A percentile compares a stretch with the other conserved stretches of the same genome.
Evolutionary conservation across 2,797 vertebrate genomes (phyloP).

Genomic region (Manis crassicaudata): DNA sequence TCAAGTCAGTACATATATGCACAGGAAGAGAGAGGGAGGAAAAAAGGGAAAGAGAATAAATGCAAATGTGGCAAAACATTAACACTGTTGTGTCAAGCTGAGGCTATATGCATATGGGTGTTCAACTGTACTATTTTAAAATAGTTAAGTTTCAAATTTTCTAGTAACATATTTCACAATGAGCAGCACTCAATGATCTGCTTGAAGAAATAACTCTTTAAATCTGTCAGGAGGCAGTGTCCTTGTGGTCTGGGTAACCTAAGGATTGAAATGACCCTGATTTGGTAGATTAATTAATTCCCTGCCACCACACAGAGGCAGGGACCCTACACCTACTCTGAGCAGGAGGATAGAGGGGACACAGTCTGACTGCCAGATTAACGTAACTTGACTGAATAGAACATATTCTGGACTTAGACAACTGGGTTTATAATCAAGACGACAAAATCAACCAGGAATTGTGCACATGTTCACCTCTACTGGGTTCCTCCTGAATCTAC

Average conservation of each 20-base stretch:
- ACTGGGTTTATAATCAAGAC: background rate
- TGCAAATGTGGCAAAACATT: background rate
- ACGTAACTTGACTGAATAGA: background rate
- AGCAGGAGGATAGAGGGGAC: background rate
- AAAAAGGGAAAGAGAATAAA: background rate
- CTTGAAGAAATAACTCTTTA: background rate
- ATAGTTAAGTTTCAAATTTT: background rate
- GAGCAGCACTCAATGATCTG: background rate
- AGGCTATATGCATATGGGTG: fast-evolving
- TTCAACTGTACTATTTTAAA: background rate
- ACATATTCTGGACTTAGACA: background rate
- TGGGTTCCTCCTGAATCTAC: fast-evolving
- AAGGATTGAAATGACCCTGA: background rate
- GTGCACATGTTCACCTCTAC: fast-evolving
- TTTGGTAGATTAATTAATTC: background rate
- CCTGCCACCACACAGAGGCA: fast-evolving
- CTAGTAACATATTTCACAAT: background rate
- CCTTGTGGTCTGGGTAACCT: background rate
- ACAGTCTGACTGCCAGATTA: background rate
- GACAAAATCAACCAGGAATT: background rate
- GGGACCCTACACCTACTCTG: fast-evolving
- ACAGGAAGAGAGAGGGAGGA: background rate
- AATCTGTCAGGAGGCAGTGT: too few species aligned
- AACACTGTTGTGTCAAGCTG: too few species aligned
- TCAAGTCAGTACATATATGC: background rate